Evolutionary conservation across 2,113 vertebrate species (phyloP).

Genomic region (Zosterops pallidus): DNA sequence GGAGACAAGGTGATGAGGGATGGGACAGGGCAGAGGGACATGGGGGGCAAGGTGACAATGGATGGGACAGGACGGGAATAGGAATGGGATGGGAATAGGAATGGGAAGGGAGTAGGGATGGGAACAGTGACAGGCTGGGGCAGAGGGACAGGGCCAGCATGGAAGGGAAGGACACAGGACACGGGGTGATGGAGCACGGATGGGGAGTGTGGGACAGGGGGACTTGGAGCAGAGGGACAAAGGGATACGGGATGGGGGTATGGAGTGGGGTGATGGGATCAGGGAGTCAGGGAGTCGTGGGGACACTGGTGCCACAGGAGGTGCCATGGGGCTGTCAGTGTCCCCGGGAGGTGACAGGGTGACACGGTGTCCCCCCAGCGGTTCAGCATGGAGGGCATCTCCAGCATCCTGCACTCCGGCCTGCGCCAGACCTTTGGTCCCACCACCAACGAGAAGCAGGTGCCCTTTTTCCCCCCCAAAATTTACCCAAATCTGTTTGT

Average conservation of each 20-base stretch:
- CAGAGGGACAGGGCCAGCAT: background rate
- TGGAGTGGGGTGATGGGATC: background rate
- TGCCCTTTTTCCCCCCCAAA: background rate
- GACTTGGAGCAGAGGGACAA: too few relatives aligned
- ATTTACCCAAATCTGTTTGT: background rate
- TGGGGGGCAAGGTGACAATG: too few relatives aligned
- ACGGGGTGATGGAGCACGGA: background rate
- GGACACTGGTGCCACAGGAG: background rate
- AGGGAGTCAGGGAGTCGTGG: too few relatives aligned
- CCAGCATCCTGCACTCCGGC: conserved; percentile 93
- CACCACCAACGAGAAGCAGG: conserved; percentile 91
- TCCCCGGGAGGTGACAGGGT: background rate
- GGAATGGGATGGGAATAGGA: too few relatives aligned
- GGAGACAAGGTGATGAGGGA: too few relatives aligned
- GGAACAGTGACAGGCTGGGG: too few relatives aligned
- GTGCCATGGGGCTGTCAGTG: accelerated
- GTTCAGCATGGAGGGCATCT: conserved; percentile 98
- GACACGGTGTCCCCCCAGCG: conserved; percentile 71
- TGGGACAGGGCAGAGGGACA: background rate
- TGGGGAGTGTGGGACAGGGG: background rate
- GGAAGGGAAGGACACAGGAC: background rate
- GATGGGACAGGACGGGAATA: too few relatives aligned
- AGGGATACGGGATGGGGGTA: too few relatives aligned
- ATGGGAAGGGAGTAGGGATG: too few relatives aligned
- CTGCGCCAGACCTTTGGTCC: conserved; percentile 96